phyloP scores from a whole-genome alignment of 37 sponge, comb jelly and placozoan genomes.

The Trichoplax adhaerens region DNA sequence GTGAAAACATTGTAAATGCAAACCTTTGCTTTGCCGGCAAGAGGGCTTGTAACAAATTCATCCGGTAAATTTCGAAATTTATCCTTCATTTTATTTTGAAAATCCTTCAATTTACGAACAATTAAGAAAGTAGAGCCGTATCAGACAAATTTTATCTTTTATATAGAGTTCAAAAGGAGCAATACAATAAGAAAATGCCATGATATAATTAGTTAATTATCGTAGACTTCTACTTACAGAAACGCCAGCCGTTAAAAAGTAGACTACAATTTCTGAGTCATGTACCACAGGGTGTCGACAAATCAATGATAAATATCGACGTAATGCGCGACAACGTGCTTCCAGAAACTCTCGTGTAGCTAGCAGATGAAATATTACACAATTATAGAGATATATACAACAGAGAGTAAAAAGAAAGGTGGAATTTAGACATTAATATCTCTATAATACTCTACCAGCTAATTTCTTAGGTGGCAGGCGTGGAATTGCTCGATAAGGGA shows the following conservation, averaged over 20 bases:
- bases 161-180: neutral
- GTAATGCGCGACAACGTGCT: constrained; percentile 43
- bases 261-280: constrained; percentile 49
- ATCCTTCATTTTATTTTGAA: constrained; percentile 40
- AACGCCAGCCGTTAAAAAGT: constrained; percentile 53
- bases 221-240: constrained; percentile 14
- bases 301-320: constrained; percentile 46
- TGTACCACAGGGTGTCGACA: constrained; percentile 61
- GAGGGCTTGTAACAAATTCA: constrained; percentile 36
- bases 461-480: constrained; percentile 79
- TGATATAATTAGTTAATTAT: neutral
- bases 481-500: constrained; percentile 65
- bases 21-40: constrained; percentile 22
- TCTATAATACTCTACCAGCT: constrained; percentile 13
- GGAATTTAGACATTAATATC: neutral
- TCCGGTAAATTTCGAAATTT: constrained; percentile 38
- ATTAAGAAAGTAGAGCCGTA: too few species aligned
- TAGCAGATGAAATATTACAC: neutral
- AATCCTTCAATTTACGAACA: constrained; percentile 21
- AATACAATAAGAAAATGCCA: constrained; percentile 1
- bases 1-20: neutral
- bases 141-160: too few species aligned
- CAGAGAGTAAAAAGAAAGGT: neutral
- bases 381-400: neutral
- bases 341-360: constrained; percentile 35